Evolutionary conservation across 1,140 invertebrate species (phyloP), one percentile per base, ranked within the genome.

Genomic region (Cephus cinctus): DNA sequence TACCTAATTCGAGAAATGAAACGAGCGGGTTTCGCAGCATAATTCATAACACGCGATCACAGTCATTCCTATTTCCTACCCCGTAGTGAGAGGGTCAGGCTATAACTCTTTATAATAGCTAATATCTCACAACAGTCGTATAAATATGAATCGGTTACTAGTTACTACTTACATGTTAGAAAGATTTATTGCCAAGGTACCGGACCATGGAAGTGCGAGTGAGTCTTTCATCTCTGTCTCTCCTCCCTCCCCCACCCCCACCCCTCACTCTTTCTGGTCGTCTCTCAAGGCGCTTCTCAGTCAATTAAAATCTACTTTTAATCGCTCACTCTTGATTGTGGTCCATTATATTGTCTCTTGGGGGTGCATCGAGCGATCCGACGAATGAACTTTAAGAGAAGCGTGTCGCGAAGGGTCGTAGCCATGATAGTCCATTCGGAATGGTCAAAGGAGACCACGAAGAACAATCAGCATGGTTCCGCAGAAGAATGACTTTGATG

Each of bases 271-370:
- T n/a, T n/a, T n/a, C n/a, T n/a, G n/a, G 4, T 32, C 9, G 66
- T 62, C 61, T 59, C 57, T 59, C 42, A 31, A 47, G 50, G 53
- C 46, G 56, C 27, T 66, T 52, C 30, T 57, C 50, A 54, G 57
- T 65, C 71, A 72, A 73, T 73, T 73, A 72, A 66, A 65, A 56
- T 57, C 63, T 59, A 55, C 63, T 72, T 69, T 73, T 73, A 72
- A 72, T 73, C 71, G 69, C 63, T 69, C 61, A 43, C 60, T 58
- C 59, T 63, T 72, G 71, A 73, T 72, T 70, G 67, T 67, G 53
- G 40, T 52, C 61, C 56, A 68, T 68, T 67, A 68, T 54, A 59
- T 62, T 62, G 63, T 72, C 67, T 67, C 71, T 69, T 57, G 43
- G 56, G 65, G 68, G 63, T 61, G 67, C 43, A 45, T n/a, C n/a